Base-by-base conservation (phyloP, 1,140 invertebrate genomes). In the Lordiphosa mommai region DNA sequence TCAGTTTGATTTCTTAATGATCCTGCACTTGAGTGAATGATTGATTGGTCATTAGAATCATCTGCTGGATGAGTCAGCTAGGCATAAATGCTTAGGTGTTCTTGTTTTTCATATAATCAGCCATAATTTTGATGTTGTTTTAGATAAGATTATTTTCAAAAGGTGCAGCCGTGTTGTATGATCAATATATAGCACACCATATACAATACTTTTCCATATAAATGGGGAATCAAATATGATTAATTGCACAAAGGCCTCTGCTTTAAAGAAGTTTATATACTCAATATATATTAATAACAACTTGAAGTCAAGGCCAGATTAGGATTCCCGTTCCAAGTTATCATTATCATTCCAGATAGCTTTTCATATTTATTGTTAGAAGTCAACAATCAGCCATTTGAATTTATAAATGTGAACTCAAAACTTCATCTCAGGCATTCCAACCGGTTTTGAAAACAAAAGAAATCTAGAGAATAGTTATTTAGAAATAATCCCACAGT, bases 1-100 rank as follows among this genome's bases (percentile, higher is more conserved):
- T 17, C 48, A 41, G 36, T 61, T 43, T 48, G 52, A 65, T 51
- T 66, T 30, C 38, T 44, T 77, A 61, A 76, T 53, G 66, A 57
- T 36, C 34, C 32, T 37, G 48, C 58, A 73, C 58, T 73, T 58
- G 52, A 34, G 29, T 41, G 41, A 60, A 50, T 79, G 73, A 79
- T 79, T 80, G 73, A 77, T 80, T 60, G 55, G 52, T 55, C 55
- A 69, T 68, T 56, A 48, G 33, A 65, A 41, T 55, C 55, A 69
- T 68, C 20, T 10, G 27, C n/a, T 56, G 52, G 33, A 65, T 43
- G 9, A 20, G 17, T 20, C 58, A 50, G 36, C 53, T 43, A 36
- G 17, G 14, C 20, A 33, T 41, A n/a, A n/a, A n/a, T n/a, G n/a
- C n/a, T n/a, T n/a, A n/a, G n/a, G n/a, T n/a, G n/a, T n/a, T n/a